Evolutionary conservation across 2,888 invertebrate species (phyloP).

Genomic region (Chelonus formosanus): DNA sequence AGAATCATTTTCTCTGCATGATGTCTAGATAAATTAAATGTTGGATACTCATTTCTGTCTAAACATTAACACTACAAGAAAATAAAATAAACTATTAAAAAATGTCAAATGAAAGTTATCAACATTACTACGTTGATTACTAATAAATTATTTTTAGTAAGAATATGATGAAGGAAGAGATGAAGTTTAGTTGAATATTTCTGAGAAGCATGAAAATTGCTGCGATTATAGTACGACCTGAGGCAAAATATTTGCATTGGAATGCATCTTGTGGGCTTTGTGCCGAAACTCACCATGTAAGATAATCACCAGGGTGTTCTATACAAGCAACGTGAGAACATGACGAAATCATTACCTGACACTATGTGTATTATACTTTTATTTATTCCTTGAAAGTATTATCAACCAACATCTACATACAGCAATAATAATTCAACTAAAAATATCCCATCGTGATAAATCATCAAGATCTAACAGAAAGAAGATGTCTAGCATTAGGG

Average conservation of each 20-base stretch:
- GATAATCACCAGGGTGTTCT: constrained; percentile 55
- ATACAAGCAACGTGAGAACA: constrained; percentile 52
- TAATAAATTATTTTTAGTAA: too few relatives aligned
- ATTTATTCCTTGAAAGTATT: too few relatives aligned
- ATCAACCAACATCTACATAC: too few relatives aligned
- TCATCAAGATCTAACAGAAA: too few relatives aligned
- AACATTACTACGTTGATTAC: neutral
- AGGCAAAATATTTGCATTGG: constrained; percentile 62
- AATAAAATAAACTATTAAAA: constrained; percentile 1
- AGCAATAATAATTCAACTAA: too few relatives aligned
- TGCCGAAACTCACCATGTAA: constrained; percentile 56
- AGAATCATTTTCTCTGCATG: constrained; percentile 4
- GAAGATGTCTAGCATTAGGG: too few relatives aligned
- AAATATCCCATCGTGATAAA: too few relatives aligned
- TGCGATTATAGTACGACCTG: constrained; percentile 58
- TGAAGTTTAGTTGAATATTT: constrained; percentile 51
- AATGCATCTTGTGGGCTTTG: constrained; percentile 51
- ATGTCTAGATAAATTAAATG: neutral
- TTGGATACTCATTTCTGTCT: neutral
- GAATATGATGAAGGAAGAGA: constrained; percentile 25
- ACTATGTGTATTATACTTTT: too few relatives aligned
- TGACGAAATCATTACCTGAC: too few relatives aligned
- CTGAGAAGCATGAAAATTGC: constrained; percentile 63
- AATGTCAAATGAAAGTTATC: neutral
- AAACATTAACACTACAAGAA: neutral